Evolutionary conservation across 2,797 vertebrate species (phyloP).

Genomic region (Mionectes olivaceus): DNA sequence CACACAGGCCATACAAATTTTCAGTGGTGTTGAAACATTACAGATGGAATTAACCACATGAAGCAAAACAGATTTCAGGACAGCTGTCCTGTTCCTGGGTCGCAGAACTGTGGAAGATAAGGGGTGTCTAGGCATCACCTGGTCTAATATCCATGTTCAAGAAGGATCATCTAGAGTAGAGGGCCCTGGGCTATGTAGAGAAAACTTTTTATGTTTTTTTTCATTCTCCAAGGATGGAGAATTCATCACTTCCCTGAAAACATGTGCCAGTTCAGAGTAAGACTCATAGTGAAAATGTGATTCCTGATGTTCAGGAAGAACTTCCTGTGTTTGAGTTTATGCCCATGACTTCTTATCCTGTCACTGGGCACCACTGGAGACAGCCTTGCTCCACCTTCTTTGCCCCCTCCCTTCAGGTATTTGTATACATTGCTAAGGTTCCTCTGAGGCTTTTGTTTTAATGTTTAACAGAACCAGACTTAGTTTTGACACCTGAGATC

Average conservation of each 20-base stretch:
- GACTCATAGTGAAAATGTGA: background rate
- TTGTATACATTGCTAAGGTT: background rate
- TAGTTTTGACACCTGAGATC: background rate
- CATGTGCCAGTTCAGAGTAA: too few relatives aligned
- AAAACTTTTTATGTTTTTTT: background rate
- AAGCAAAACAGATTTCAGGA: background rate
- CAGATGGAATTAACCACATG: background rate
- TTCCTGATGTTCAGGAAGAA: background rate
- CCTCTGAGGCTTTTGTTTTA: background rate
- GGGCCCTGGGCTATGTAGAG: background rate
- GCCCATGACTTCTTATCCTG: background rate
- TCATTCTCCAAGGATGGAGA: background rate
- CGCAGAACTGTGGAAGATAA: background rate
- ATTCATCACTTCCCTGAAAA: background rate
- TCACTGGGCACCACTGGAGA: background rate
- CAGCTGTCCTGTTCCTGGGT: background rate
- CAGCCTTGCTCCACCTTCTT: background rate
- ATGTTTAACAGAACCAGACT: background rate
- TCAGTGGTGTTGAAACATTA: background rate
- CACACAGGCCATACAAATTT: background rate
- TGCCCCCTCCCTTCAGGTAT: background rate
- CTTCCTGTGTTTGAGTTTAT: background rate
- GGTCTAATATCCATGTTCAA: fast-evolving
- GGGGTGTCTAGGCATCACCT: background rate
- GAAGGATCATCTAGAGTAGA: background rate